Evolutionary conservation across 2,113 vertebrate species (phyloP).

Genomic region (Myiozetetes cayanensis): DNA sequence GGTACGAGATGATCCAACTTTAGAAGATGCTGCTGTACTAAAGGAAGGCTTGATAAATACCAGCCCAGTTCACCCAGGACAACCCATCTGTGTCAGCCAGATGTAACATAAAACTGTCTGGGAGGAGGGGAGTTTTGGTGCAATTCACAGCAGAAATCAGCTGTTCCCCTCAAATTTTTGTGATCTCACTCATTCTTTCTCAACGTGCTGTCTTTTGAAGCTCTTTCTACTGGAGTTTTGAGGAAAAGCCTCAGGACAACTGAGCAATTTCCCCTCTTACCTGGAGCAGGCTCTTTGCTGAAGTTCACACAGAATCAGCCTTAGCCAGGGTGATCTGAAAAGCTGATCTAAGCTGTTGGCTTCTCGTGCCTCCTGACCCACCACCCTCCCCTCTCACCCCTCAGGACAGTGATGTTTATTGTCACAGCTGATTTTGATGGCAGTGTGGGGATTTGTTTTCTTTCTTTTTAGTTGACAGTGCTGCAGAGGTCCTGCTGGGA

Average conservation of each 20-base stretch:
- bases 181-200: not conserved
- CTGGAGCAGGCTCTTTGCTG: not conserved
- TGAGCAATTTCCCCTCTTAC: not conserved
- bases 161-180: not conserved
- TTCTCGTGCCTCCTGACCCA: not conserved
- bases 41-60: not conserved
- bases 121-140: not conserved
- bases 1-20: not conserved
- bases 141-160: not conserved
- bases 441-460: not conserved
- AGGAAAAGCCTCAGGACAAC: not conserved
- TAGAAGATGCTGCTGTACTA: not conserved
- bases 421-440: not conserved
- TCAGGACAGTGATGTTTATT: constrained; percentile 12
- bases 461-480: not conserved
- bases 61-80: not conserved
- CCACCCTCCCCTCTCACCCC: not conserved
- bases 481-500: not conserved
- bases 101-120: not conserved
- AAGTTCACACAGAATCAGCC: not conserved
- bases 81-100: not conserved
- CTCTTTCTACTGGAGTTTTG: not conserved
- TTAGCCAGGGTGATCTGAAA: not conserved
- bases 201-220: not conserved
- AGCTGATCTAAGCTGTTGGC: not conserved